Evolutionary conservation across 2,113 vertebrate species (phyloP).

Genomic region (Lathamus discolor): DNA sequence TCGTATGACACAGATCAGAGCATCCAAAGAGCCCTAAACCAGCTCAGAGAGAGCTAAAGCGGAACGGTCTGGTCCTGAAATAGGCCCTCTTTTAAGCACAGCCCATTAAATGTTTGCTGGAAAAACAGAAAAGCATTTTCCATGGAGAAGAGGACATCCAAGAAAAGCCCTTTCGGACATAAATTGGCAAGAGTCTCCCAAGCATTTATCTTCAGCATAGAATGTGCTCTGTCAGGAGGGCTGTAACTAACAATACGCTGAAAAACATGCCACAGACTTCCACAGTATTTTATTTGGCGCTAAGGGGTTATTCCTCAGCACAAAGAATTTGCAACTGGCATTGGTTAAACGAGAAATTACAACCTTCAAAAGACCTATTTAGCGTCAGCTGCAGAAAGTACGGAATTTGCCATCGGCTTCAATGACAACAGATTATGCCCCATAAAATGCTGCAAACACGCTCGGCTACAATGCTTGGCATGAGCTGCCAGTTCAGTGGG

Average conservation of each 20-base stretch:
- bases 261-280: slow-evolving; percentile 75
- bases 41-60: neutral
- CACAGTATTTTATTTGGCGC: slow-evolving; percentile 78
- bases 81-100: slow-evolving; percentile 41
- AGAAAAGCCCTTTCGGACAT: slow-evolving; percentile 72
- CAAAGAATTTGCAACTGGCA: slow-evolving; percentile 77
- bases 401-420: slow-evolving; percentile 63
- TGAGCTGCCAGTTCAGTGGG: neutral
- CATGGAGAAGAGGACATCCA: slow-evolving; percentile 60
- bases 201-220: slow-evolving; percentile 75
- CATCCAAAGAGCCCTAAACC: neutral
- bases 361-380: slow-evolving; percentile 75
- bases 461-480: neutral
- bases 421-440: slow-evolving; percentile 67
- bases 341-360: slow-evolving; percentile 74
- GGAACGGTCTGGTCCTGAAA: neutral
- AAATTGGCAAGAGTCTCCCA: slow-evolving; percentile 63
- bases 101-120: slow-evolving; percentile 66
- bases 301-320: slow-evolving; percentile 72
- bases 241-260: slow-evolving; percentile 75
- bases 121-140: slow-evolving; percentile 76
- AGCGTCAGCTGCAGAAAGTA: slow-evolving; percentile 71
- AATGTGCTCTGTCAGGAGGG: slow-evolving; percentile 77
- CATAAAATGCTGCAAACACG: neutral
- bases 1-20: neutral